Percentiles rank a stretch among this genome's conserved stretches.
These are phyloP conservation scores for Allobates femoralis DNA, from an alignment of 2,797 vertebrate species.

Conservation along the genomic window DNA sequence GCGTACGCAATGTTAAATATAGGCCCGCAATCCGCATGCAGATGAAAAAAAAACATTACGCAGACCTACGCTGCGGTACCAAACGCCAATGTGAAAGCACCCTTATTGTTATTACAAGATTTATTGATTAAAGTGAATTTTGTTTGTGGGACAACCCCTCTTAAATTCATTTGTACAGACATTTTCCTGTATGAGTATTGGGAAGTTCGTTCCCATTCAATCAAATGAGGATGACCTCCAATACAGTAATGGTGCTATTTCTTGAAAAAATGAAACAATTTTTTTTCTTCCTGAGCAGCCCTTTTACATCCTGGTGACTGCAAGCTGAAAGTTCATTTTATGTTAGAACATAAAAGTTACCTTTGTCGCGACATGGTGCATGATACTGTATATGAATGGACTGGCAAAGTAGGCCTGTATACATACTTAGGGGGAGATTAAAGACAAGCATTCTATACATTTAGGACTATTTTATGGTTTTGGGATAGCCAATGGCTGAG, in stretches of 20 bases:
- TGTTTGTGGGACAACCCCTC: too few relatives aligned
- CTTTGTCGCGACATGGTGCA: neutral
- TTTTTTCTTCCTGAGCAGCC: neutral
- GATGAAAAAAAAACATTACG: too few relatives aligned
- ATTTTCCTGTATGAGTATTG: neutral
- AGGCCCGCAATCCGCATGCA: too few relatives aligned
- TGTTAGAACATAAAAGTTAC: neutral
- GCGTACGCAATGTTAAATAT: too few relatives aligned
- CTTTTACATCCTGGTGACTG: neutral
- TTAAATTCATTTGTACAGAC: neutral
- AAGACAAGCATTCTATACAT: neutral
- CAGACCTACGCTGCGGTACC: too few relatives aligned
- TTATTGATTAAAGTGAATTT: too few relatives aligned
- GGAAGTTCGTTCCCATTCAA: neutral
- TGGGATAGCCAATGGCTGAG: neutral
- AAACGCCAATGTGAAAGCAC: too few relatives aligned
- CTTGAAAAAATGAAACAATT: neutral
- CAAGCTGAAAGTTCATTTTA: neutral
- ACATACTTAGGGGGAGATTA: neutral
- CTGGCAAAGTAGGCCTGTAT: neutral
- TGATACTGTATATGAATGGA: neutral
- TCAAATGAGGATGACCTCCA: neutral
- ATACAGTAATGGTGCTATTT: neutral
- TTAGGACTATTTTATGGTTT: neutral
- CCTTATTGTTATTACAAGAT: too few relatives aligned